Conservation (phyloP, 1,140 invertebrate genomes). For the Odontomachus brunneus region DNA sequence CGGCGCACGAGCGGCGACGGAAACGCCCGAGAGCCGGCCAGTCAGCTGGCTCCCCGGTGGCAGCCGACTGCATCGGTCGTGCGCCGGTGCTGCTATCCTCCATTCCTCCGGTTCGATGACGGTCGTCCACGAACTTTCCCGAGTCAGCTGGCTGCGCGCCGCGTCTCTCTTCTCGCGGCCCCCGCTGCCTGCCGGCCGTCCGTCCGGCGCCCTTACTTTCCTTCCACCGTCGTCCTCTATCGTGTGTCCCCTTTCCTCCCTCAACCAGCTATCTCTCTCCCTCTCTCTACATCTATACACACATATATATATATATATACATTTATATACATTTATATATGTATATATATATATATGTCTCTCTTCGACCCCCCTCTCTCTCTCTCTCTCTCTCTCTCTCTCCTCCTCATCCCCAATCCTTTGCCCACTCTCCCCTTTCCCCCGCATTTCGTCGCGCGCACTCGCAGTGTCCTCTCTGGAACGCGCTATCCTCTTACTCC, state of each 20-base stretch:
- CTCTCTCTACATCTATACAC: too few species aligned
- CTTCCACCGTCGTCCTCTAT: conserved; percentile 18
- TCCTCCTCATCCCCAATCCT: too few species aligned
- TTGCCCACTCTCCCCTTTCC: conserved; percentile 3
- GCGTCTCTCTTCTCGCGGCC: not conserved
- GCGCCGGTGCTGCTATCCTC: conserved; percentile 59
- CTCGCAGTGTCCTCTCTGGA: not conserved
- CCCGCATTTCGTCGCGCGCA: not conserved
- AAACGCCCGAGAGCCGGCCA: conserved; percentile 68
- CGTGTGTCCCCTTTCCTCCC: conserved; percentile 23
- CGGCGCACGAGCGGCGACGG: conserved; percentile 46
- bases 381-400: conserved; percentile 21
- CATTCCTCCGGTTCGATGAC: conserved; percentile 64
- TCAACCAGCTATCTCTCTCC: not conserved
- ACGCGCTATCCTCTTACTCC: conserved; percentile 38
- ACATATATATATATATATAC: too few species aligned
- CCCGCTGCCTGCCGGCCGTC: not conserved
- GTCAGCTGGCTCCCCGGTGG: conserved; percentile 78
- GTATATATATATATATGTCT: too few species aligned
- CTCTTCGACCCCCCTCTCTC: conserved; percentile 10
- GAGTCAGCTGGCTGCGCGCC: conserved; percentile 69
- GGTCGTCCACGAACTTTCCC: conserved; percentile 70
- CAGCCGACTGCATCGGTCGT: conserved; percentile 64
- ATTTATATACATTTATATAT: too few species aligned
- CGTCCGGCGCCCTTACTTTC: conserved; percentile 16